A percentile compares a stretch with the other conserved stretches of the same genome.
phyloP scores from a whole-genome alignment of 2,888 invertebrate genomes.

The Cerastoderma edule region DNA sequence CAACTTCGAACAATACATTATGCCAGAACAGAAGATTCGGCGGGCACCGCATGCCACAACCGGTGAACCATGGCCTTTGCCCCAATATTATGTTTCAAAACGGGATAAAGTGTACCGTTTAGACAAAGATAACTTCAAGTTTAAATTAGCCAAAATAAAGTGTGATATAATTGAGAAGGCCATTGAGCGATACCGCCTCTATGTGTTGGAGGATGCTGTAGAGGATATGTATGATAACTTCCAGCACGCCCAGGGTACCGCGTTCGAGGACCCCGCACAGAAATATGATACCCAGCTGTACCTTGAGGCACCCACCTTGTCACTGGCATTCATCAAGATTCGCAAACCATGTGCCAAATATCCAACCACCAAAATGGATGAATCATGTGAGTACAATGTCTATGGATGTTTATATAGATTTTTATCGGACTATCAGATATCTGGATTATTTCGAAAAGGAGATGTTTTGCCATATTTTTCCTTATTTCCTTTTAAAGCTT shows the following conservation, averaged over 20 bases:
- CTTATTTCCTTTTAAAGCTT: too few species aligned
- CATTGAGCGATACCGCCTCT: constrained; percentile 85
- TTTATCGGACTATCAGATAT: too few species aligned
- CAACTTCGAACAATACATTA: constrained; percentile 75
- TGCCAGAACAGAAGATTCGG: constrained; percentile 79
- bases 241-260: constrained; percentile 74
- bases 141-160: constrained; percentile 83
- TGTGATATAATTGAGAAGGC: constrained; percentile 87
- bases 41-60: constrained; percentile 77
- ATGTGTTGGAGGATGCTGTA: constrained; percentile 82
- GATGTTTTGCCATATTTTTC: too few species aligned
- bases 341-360: constrained; percentile 72
- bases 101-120: constrained; percentile 74
- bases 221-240: constrained; percentile 78
- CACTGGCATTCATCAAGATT: constrained; percentile 71
- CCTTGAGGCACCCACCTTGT: constrained; percentile 65
- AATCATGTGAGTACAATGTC: constrained; percentile 78
- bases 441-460: too few species aligned
- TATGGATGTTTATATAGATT: background rate
- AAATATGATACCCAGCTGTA: constrained; percentile 70
- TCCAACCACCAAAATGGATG: constrained; percentile 73
- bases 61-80: constrained; percentile 90
- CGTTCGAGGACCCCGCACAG: constrained; percentile 64
- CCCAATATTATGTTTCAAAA: constrained; percentile 84
- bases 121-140: constrained; percentile 67